phyloP scores from a whole-genome alignment of 2,113 vertebrate species.

The Psephotus haematonotus region DNA sequence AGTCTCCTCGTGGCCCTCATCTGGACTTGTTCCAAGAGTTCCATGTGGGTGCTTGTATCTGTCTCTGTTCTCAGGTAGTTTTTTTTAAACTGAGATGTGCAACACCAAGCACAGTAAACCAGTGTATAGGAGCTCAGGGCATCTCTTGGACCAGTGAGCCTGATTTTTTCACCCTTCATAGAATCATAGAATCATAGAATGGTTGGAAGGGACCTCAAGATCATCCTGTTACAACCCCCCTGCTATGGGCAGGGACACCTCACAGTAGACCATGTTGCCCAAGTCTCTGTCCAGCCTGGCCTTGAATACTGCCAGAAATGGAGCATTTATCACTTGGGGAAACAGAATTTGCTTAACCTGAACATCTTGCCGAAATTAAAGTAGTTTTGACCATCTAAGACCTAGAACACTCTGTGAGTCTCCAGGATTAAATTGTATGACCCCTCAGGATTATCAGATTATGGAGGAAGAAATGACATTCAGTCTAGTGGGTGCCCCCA shows the following conservation, averaged over 20 bases:
- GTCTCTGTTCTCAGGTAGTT: background rate
- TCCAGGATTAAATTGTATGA: background rate
- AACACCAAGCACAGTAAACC: background rate
- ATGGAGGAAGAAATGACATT: background rate
- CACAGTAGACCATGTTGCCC: background rate
- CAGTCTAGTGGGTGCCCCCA: background rate
- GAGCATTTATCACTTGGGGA: background rate
- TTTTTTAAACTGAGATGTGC: background rate
- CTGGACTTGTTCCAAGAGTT: too few species aligned
- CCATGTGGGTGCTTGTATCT: background rate
- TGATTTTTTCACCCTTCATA: background rate
- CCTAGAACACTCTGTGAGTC: background rate
- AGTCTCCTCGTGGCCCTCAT: too few species aligned
- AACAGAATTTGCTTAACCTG: background rate
- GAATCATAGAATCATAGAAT: background rate
- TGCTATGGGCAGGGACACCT: background rate
- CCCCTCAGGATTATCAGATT: background rate
- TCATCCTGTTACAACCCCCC: background rate
- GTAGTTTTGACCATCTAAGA: background rate
- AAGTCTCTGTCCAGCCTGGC: background rate
- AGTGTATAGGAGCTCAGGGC: rapidly evolving
- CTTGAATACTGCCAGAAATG: background rate
- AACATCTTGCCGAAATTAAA: background rate
- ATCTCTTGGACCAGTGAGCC: background rate
- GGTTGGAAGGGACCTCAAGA: background rate